Base-by-base conservation (phyloP, 2,888 invertebrate genomes). In the Pollenia amentaria region DNA sequence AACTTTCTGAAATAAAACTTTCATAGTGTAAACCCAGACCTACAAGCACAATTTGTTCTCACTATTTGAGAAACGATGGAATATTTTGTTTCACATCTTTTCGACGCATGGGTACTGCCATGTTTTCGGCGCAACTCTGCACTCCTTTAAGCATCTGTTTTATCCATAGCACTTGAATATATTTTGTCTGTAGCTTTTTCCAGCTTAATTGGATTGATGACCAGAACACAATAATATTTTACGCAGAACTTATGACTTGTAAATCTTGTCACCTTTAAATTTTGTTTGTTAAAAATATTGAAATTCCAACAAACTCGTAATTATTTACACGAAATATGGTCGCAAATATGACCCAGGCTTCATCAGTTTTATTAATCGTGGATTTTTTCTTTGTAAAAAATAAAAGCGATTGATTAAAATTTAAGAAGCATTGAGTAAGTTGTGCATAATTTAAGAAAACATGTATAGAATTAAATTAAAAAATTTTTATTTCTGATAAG, bases 151-250 rank as follows among this genome's bases (percentile, higher is more conserved):
- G 7, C 8, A 16, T 21, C 62, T 51, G 46, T n/a, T 65, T 53
- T 3, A 46, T 16, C 44, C 8, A 53, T 14, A 4, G 1, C 29
- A 46, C 4, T 16, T 29, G 38, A 62, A 51, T 38, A 18, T 51
- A 62, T 40, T 51, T 12, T 14, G 60, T 65, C 38, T 65, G 76
- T n/a, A 1, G 14, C 1, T 16, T 46, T 62, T 53, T 80, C 14
- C 7, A 38, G 44, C 75, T 51, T 82, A 82, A 82, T 82, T 82
- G 81, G 75, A 82, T 75, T 67, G 81, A 82, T 75, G 67, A 18
- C 67, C 48, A 69, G 3, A 67, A 57, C 21, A 51, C 11, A 16
- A 75, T 42, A 75, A 75, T 82, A 82, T 75, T 75, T 82, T 75
- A 82, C 67, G 75, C 67, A 69, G 38, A 82, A 75, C 42, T 42